Percentiles rank a stretch among this genome's conserved stretches.
Evolutionary conservation across 1,140 invertebrate genomes (phyloP).

Genomic region (Polypedilum vanderplanki): DNA sequence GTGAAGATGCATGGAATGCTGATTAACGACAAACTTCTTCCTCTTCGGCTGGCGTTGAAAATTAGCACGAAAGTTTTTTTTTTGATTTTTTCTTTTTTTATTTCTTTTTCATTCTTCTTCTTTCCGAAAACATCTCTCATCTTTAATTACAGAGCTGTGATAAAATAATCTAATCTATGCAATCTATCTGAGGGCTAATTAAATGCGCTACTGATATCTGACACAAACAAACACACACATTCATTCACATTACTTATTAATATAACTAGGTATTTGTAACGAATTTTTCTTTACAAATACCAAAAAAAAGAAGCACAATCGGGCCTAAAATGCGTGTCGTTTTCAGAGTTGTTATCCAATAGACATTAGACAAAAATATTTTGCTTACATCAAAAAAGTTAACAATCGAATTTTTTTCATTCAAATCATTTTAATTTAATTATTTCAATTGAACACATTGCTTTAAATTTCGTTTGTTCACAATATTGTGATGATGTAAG

Average conservation of each 20-base stretch:
- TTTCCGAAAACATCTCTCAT: neutral
- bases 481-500: too few species aligned
- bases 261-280: too few species aligned
- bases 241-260: too few species aligned
- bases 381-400: too few species aligned
- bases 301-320: neutral
- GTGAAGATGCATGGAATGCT: constrained; percentile 17
- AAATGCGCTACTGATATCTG: neutral
- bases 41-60: neutral
- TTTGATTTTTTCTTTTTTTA: constrained; percentile 25
- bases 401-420: too few species aligned
- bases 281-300: neutral
- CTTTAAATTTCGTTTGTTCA: too few species aligned
- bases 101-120: constrained; percentile 27
- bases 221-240: neutral
- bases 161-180: neutral
- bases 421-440: too few species aligned
- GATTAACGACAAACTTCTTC: neutral
- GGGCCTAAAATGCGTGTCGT: too few species aligned
- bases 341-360: too few species aligned
- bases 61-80: neutral
- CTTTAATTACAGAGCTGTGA: constrained; percentile 17
- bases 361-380: too few species aligned
- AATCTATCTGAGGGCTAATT: neutral
- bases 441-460: too few species aligned